Evolutionary conservation across 1,140 invertebrate species (phyloP), one percentile per base, ranked within the genome.

Genomic region (Berghia stephanieae): DNA sequence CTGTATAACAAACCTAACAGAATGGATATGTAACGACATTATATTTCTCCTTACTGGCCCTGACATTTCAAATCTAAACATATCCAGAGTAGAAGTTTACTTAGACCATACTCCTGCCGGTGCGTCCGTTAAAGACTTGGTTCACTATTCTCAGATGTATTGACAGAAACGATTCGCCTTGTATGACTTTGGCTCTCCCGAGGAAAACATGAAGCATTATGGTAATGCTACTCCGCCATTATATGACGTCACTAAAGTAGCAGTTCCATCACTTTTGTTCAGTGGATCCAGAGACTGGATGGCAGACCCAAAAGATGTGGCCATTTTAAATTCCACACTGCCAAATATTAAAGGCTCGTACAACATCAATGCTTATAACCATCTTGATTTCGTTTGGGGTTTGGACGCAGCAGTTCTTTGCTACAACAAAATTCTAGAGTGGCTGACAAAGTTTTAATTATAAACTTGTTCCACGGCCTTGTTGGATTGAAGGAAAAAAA

Each of bases 331-430:
- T 49, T 13, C 46, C 27, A 16, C 57, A 24, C 57, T 63, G 8
- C 57, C 57, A 10, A 31, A 63, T 63, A 8, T 63, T 16, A 63
- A 16, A 63, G 10, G 18, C 10, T 63, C 18, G 57, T 10, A 16
- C 8, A 31, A 24, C 10, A 16, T 16, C 10, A 8, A 10, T 8
- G 10, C 8, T 10, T 63, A 31, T 16, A 63, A 63, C 57, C 57
- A 63, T 27, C 10, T 63, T 16, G 57, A 63, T 31, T 63, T 63
- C 34, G 57, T 63, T 8, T 63, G 57, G 57, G 57, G 57, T 27
- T 10, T 16, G 57, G 34, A 10, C 8, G 57, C 57, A 8, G 57
- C 57, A 16, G 18, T 24, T 10, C 10, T 10, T 8, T 63, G 57
- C 27, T 63, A 63, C 27, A 10, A 10, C 57, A 10, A 8, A 8